Evolutionary conservation across 2,113 vertebrate genomes (phyloP).

Genomic region (Chroicocephalus ridibundus): DNA sequence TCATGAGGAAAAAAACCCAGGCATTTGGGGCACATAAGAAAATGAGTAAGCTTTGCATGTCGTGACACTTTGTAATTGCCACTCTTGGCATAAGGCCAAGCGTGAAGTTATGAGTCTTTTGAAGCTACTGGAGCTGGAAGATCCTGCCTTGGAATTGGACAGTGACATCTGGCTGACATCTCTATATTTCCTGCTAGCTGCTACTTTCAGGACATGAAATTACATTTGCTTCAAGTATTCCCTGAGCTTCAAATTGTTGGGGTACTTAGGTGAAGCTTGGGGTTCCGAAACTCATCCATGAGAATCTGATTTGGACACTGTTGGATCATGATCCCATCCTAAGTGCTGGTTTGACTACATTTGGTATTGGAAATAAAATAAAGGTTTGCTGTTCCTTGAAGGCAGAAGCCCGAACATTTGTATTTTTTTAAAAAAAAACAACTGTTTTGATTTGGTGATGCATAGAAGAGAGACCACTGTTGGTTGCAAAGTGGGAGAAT

Average conservation of each 20-base stretch:
- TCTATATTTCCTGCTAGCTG: neutral
- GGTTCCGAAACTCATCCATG: accelerated
- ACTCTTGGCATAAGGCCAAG: neutral
- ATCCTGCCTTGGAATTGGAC: neutral
- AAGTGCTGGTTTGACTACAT: neutral
- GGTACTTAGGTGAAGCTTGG: neutral
- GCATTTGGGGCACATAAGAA: neutral
- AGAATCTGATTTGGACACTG: neutral
- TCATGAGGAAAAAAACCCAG: neutral
- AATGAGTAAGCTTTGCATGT: neutral
- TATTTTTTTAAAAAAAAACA: neutral
- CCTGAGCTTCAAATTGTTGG: neutral
- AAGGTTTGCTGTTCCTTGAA: neutral
- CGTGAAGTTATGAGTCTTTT: neutral
- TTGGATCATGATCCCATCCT: neutral
- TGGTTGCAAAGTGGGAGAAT: neutral
- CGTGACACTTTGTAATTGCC: neutral
- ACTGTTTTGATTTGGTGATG: neutral
- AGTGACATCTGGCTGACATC: neutral
- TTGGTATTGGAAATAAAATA: neutral
- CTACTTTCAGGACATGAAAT: neutral
- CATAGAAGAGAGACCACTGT: neutral
- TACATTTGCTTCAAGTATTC: neutral
- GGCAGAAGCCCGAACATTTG: neutral
- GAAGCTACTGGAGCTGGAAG: neutral